phyloP scores from a whole-genome alignment of 2,888 invertebrate species.

The Selenia dentaria region DNA sequence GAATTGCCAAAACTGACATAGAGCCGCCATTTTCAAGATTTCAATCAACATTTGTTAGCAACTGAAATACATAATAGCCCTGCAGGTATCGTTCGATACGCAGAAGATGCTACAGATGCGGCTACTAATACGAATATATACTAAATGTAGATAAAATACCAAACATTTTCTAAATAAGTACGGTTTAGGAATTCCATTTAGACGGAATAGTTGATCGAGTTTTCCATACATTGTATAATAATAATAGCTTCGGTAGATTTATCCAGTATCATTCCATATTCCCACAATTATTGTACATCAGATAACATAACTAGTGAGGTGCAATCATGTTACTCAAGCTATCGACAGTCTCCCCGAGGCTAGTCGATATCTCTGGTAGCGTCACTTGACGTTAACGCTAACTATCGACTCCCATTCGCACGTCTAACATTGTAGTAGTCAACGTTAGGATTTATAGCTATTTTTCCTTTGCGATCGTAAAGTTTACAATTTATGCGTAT shows the following conservation, averaged over 20 bases:
- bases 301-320: conserved; percentile 29
- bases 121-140: too few species aligned
- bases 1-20: too few species aligned
- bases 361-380: conserved; percentile 13
- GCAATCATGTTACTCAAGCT: conserved; percentile 29
- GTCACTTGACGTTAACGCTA: conserved; percentile 28
- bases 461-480: conserved; percentile 24
- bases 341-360: conserved; percentile 23
- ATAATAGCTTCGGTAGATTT: conserved; percentile 5
- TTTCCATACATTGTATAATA: too few species aligned
- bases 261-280: conserved; percentile 22
- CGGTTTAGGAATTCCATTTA: too few species aligned
- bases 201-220: too few species aligned
- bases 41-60: too few species aligned
- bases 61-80: too few species aligned
- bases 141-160: too few species aligned
- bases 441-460: conserved; percentile 5
- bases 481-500: background rate
- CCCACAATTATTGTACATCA: conserved; percentile 29
- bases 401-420: conserved; percentile 21
- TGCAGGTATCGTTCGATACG: too few species aligned
- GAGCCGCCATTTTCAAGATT: too few species aligned
- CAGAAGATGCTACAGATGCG: too few species aligned
- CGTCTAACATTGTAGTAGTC: conserved; percentile 11
- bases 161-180: too few species aligned